phyloP scores from a whole-genome alignment of 2,888 invertebrate genomes.

The Sinodicranocentrus sp. region DNA sequence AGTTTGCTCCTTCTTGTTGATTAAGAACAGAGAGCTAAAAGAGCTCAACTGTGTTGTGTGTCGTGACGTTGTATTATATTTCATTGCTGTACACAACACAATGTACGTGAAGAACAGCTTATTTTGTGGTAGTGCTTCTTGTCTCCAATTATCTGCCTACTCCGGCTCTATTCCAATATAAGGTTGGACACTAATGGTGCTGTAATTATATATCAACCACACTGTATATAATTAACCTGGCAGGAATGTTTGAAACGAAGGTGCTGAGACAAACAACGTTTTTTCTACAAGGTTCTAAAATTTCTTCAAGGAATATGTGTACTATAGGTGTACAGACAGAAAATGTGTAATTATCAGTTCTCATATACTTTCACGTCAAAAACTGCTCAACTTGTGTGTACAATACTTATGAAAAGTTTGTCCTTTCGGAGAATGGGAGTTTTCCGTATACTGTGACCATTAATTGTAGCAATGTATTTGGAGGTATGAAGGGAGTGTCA shows the following conservation, averaged over 20 bases:
- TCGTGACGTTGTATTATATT: conserved; percentile 4
- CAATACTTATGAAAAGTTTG: conserved; percentile 14
- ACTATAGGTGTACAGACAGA: conserved; percentile 19
- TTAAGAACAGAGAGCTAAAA: conserved; percentile 20
- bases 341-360: conserved; percentile 45
- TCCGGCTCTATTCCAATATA: background rate
- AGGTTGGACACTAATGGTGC: conserved; percentile 30
- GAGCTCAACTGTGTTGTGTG: background rate
- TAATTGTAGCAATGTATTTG: no score
- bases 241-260: background rate
- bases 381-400: conserved; percentile 17
- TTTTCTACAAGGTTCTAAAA: conserved; percentile 49
- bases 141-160: conserved; percentile 6
- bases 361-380: conserved; percentile 17
- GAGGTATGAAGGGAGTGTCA: no score
- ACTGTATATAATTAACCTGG: conserved; percentile 1
- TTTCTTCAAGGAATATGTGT: conserved; percentile 26
- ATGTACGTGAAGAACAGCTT: background rate
- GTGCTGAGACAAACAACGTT: conserved; percentile 52
- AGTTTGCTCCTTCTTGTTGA: conserved; percentile 41
- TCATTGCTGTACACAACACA: background rate
- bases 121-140: conserved; percentile 15
- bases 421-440: background rate
- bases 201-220: conserved; percentile 30
- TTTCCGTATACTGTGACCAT: no score